A percentile compares a stretch with the other conserved stretches of the same genome.
Conservation (phyloP, 2,888 invertebrate genomes). For the Megaustenia siamemsis region DNA sequence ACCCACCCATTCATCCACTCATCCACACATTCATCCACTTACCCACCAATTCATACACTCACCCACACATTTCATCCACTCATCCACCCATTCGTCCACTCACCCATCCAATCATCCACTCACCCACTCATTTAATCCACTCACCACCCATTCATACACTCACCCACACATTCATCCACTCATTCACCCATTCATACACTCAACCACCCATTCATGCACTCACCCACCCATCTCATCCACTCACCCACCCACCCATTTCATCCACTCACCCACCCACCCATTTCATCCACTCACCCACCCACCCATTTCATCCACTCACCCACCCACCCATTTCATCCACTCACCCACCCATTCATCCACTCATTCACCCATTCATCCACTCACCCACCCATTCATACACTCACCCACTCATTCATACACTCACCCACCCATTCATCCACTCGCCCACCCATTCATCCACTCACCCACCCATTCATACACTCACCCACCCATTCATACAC, state of each 20-base stretch:
- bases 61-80: background rate
- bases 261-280: background rate
- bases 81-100: background rate
- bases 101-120: background rate
- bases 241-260: background rate
- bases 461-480: too few relatives aligned
- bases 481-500: too few relatives aligned
- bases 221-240: background rate
- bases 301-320: background rate
- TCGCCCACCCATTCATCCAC: too few relatives aligned
- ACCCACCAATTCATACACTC: background rate
- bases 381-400: too few relatives aligned
- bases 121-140: background rate
- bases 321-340: too few relatives aligned
- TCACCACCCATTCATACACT: background rate
- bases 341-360: too few relatives aligned
- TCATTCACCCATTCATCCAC: too few relatives aligned
- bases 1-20: background rate
- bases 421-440: too few relatives aligned
- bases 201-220: background rate
- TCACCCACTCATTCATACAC: too few relatives aligned
- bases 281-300: background rate
- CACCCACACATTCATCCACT: background rate
- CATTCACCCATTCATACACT: background rate
- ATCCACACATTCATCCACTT: background rate